phyloP scores from a whole-genome alignment of 2,113 vertebrate genomes.

The Centropus bengalensis region DNA sequence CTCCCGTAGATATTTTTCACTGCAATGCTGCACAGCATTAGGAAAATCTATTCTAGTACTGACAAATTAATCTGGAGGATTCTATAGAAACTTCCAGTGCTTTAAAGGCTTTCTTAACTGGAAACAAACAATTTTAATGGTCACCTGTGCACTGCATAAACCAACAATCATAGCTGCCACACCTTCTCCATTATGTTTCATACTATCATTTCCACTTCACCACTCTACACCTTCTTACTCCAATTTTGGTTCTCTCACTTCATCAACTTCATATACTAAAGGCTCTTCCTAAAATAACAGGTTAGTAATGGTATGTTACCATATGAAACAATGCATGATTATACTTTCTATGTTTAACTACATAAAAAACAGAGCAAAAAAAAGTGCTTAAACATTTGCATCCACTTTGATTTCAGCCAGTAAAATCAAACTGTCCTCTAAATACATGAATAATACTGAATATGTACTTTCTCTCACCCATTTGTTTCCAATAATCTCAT shows the following conservation, averaged over 20 bases:
- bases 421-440: slow-evolving; percentile 71
- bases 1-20: neutral
- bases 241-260: slow-evolving; percentile 19
- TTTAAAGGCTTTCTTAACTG: neutral
- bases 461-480: slow-evolving; percentile 31
- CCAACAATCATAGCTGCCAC: neutral
- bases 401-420: slow-evolving; percentile 74
- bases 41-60: neutral
- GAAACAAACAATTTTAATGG: slow-evolving; percentile 5
- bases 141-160: neutral
- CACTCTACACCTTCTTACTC: slow-evolving; percentile 28
- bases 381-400: slow-evolving; percentile 77
- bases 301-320: slow-evolving; percentile 27
- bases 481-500: slow-evolving; percentile 4
- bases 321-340: slow-evolving; percentile 38
- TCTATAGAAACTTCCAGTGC: neutral
- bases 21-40: neutral
- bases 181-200: neutral
- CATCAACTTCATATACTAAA: slow-evolving; percentile 26
- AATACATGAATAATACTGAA: slow-evolving; percentile 77
- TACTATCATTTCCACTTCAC: neutral
- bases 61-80: neutral
- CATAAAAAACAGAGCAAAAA: slow-evolving; percentile 58
- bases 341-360: slow-evolving; percentile 54
- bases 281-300: slow-evolving; percentile 19